phyloP scores from a whole-genome alignment of 2,888 invertebrate species.

The Sympetrum striolatum region DNA sequence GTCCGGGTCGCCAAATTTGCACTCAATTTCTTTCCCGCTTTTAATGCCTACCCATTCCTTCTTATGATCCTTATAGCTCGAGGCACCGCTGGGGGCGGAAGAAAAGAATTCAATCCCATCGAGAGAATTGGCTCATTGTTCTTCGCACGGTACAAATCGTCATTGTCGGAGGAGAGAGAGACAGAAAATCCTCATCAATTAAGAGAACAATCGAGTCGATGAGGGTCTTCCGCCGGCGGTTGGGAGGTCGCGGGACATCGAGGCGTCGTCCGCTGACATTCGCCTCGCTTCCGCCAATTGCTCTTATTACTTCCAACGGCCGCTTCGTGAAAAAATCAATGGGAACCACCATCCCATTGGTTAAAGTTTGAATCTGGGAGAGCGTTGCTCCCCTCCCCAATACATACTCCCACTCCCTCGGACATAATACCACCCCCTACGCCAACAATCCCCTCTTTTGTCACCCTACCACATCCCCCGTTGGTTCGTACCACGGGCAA shows the following conservation, averaged over 20 bases:
- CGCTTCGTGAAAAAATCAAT: not conserved
- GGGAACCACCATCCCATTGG: not conserved
- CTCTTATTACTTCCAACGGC: not conserved
- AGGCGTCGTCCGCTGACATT: not conserved
- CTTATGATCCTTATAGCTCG: no score
- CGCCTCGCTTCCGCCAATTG: not conserved
- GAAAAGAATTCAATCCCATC: not conserved
- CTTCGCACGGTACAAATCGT: not conserved
- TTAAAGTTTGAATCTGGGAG: conserved; percentile 7
- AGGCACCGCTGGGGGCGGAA: not conserved
- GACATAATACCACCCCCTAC: not conserved
- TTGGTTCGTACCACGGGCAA: not conserved
- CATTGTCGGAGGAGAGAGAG: not conserved
- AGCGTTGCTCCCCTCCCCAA: not conserved
- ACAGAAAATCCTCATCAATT: not conserved
- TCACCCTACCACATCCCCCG: not conserved
- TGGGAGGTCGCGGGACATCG: not conserved
- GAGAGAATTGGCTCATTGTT: not conserved
- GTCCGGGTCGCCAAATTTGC: no score
- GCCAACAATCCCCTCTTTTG: not conserved
- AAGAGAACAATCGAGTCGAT: not conserved
- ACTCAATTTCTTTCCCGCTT: no score
- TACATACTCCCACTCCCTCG: not conserved
- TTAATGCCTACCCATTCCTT: no score
- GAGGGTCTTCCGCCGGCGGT: not conserved